These are phyloP conservation scores for Drosophila merina DNA, from an alignment of 2,888 invertebrate genomes.

Conservation along the genomic window DNA sequence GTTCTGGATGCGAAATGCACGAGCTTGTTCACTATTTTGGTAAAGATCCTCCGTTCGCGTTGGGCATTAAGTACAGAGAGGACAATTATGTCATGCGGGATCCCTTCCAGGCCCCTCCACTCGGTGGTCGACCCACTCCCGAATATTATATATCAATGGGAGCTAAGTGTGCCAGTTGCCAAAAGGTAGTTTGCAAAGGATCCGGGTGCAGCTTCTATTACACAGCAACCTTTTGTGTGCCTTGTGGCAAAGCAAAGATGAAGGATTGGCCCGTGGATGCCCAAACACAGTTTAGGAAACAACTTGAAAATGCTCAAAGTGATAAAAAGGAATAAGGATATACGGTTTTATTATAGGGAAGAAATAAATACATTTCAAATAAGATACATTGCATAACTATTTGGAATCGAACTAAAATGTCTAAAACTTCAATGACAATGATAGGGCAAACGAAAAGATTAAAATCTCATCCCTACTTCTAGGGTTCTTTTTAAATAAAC, in stretches of 20 bases:
- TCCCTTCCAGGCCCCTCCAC: slow-evolving; percentile 89
- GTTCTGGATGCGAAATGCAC: slow-evolving; percentile 87
- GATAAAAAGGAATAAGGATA: not conserved
- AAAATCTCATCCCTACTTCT: no score
- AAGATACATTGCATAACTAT: no score
- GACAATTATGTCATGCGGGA: slow-evolving; percentile 93
- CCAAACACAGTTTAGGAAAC: slow-evolving; percentile 86
- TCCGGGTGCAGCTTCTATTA: slow-evolving; percentile 92
- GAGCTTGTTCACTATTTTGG: slow-evolving; percentile 92
- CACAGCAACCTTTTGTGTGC: slow-evolving; percentile 88
- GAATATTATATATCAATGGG: slow-evolving; percentile 90
- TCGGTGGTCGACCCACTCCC: slow-evolving; percentile 85
- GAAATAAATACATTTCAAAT: no score
- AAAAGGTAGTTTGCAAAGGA: slow-evolving; percentile 89
- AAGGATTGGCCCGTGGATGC: slow-evolving; percentile 89
- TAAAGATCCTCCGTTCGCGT: slow-evolving; percentile 89
- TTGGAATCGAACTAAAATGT: no score
- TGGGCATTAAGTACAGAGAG: slow-evolving; percentile 87
- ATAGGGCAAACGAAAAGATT: no score
- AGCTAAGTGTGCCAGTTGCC: slow-evolving; percentile 89
- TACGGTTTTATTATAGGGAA: not conserved
- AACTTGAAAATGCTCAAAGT: slow-evolving; percentile 49
- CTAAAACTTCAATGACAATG: no score
- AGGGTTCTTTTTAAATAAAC: no score
- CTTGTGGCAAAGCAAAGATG: slow-evolving; percentile 87